Base-by-base conservation (phyloP, 2,797 vertebrate species). In the Melanotaenia pygmaea region DNA sequence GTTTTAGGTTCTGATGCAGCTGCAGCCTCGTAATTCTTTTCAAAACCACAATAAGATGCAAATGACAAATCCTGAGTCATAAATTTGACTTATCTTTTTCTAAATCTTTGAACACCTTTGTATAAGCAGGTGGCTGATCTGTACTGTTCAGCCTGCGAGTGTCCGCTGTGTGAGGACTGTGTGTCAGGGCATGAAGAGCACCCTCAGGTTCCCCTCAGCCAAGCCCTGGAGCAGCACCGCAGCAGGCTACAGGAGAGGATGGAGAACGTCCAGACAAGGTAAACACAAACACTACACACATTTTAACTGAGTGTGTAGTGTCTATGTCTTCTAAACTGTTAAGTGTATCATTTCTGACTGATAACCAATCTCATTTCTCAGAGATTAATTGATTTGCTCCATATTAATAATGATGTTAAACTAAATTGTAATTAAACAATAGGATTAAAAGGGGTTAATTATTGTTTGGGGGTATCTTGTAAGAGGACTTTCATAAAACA, bases 111-210 rank as follows among this genome's bases (percentile, higher is more conserved):
- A 47, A 47, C 45, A 47, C 14, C 13, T 45, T 1, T 45, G 47
- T 51, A 4, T 34, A 28, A 26, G 34, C 86, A 99, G 98, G 95
- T 96, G 81, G 94, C 96, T 83, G 95, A 95, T 32, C 94, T 96
- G 82, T 99, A 95, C 88, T 99, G 97, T 89, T 93, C 94, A 56
- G 90, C 91, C 57, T 99, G 98, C 12, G 94, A 96, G 86, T 95
- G 94, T 28, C 93, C 94, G 2, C 95, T 99, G 93, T 99, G 98
- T 90, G 95, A 94, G 24, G 97, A 98, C 77, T 99, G 98, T 79
- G 86, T 95, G 1, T 89, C 90, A 22, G 96, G 96, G 54, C 98
- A 99, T 0, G 94, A 92, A 0, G 96, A 95, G 30, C 98, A 99
- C 83, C 93, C 95, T n/a, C 96, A 95, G 0, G 92, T 96, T 45